A percentile compares a stretch with the other conserved stretches of the same genome.
These are phyloP conservation scores for Apamea monoglypha DNA, from an alignment of 2,888 invertebrate genomes.

Conservation along the genomic window DNA sequence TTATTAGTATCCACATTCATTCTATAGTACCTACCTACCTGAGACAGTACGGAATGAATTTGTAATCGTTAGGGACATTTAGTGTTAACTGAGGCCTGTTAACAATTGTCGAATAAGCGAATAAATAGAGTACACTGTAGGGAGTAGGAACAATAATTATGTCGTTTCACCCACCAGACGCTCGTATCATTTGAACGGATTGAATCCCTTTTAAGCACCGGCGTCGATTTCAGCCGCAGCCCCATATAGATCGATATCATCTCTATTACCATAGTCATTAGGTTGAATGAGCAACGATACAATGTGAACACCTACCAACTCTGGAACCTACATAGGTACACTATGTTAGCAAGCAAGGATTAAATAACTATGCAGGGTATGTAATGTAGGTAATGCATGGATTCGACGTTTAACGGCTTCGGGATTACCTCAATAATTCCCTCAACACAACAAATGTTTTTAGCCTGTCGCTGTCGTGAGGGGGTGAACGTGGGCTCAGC, in stretches of 20 bases:
- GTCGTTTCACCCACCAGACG: slow-evolving; percentile 79
- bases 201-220: slow-evolving; percentile 84
- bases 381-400: slow-evolving; percentile 89
- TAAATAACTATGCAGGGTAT: slow-evolving; percentile 87
- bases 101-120: slow-evolving; percentile 68
- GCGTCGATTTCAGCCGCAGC: slow-evolving; percentile 78
- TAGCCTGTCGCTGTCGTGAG: slow-evolving; percentile 76
- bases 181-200: slow-evolving; percentile 81
- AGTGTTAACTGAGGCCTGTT: slow-evolving; percentile 25
- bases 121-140: slow-evolving; percentile 72
- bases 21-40: background rate
- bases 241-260: slow-evolving; percentile 77
- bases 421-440: slow-evolving; percentile 88
- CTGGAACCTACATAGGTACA: slow-evolving; percentile 73
- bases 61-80: slow-evolving; percentile 49
- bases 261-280: slow-evolving; percentile 80
- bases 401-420: slow-evolving; percentile 89
- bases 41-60: slow-evolving; percentile 26
- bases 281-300: slow-evolving; percentile 76
- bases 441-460: slow-evolving; percentile 88
- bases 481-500: slow-evolving; percentile 64
- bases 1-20: background rate
- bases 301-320: slow-evolving; percentile 70
- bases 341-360: slow-evolving; percentile 85
- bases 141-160: slow-evolving; percentile 76